phyloP scores from a whole-genome alignment of 37 sponge, comb jelly and placozoan genomes.

The Lycopodina hypogea region DNA sequence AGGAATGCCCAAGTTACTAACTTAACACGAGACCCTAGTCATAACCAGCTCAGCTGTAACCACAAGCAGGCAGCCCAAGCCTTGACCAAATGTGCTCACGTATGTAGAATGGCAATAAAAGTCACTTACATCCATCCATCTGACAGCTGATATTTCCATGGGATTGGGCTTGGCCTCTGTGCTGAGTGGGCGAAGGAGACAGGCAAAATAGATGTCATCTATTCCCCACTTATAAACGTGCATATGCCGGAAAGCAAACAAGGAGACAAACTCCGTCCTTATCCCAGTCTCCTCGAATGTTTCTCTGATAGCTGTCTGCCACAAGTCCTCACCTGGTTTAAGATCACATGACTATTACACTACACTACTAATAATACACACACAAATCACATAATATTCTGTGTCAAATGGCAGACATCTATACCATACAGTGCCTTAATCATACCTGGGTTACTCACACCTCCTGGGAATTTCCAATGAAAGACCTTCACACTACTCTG shows the following conservation, averaged over 20 bases:
- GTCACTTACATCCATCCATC: constrained; percentile 85
- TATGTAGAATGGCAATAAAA: too few species aligned
- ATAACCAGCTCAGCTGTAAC: too few species aligned
- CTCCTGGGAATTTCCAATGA: constrained; percentile 90
- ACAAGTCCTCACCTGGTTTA: constrained; percentile 63
- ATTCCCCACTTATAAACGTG: constrained; percentile 59
- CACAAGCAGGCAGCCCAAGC: too few species aligned
- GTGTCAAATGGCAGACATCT: background rate
- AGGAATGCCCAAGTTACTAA: too few species aligned
- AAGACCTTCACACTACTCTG: background rate
- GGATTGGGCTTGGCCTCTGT: constrained; percentile 47
- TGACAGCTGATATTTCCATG: constrained; percentile 71
- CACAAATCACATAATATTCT: background rate
- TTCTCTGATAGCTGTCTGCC: constrained; percentile 72
- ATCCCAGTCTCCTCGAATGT: constrained; percentile 85
- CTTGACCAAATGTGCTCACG: too few species aligned
- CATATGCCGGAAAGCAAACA: constrained; percentile 81
- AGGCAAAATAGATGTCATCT: constrained; percentile 73
- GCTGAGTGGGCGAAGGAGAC: constrained; percentile 64
- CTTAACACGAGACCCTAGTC: too few species aligned
- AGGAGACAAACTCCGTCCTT: constrained; percentile 75
- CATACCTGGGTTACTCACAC: constrained; percentile 65
- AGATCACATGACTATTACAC: constrained; percentile 2
- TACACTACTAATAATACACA: background rate
- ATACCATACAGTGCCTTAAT: background rate